Percentiles rank a stretch among this genome's conserved stretches.
Evolutionary conservation across 2,113 vertebrate species (phyloP).

Genomic region (Myotis yumanensis): DNA sequence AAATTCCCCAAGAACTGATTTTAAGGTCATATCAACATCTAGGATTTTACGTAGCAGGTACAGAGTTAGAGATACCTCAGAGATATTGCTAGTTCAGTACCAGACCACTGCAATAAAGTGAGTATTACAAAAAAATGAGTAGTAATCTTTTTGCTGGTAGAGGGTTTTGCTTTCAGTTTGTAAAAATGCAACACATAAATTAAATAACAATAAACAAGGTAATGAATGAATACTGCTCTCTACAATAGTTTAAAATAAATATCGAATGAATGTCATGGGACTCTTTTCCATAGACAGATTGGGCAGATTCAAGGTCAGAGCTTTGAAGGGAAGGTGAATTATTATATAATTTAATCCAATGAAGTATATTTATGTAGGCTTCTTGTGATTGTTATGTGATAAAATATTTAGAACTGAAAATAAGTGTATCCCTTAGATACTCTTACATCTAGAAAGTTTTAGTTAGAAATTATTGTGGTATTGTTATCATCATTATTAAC

Average conservation of each 20-base stretch:
- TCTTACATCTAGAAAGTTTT: background rate
- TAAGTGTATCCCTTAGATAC: background rate
- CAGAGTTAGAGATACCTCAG: background rate
- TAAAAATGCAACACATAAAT: no score
- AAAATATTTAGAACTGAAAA: background rate
- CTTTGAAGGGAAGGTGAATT: background rate
- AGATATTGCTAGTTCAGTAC: background rate
- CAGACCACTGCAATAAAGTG: background rate
- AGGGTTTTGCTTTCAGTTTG: background rate
- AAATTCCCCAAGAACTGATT: background rate
- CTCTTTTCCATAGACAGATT: background rate
- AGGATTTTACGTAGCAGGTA: background rate
- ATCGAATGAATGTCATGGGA: background rate
- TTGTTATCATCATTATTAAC: background rate
- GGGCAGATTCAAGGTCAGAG: background rate
- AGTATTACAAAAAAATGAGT: no score
- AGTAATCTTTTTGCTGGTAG: background rate
- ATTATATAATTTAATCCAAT: background rate
- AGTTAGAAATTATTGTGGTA: background rate
- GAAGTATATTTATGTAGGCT: background rate
- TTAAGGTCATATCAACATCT: background rate
- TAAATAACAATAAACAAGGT: background rate
- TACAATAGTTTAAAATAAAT: background rate
- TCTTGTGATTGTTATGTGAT: background rate
- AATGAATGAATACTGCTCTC: background rate